Base-by-base conservation (phyloP, 1,140 invertebrate species). In the Caenorhabditis inopinata region DNA sequence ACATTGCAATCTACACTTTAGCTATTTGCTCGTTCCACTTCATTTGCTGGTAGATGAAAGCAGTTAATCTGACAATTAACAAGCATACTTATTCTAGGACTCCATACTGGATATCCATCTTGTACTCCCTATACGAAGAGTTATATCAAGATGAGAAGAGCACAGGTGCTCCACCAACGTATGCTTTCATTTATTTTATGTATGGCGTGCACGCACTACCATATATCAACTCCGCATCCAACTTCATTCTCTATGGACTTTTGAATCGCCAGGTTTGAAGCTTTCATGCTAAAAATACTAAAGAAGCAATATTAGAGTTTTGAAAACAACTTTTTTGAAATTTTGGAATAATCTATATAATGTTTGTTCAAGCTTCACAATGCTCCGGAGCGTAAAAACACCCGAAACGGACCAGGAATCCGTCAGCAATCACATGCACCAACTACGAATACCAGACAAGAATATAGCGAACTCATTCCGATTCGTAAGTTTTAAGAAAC, bases 201-300 rank as follows among this genome's bases (percentile, higher is more conserved):
- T 87, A 87, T 79, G 87, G 85, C 5, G 84, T 87, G 27, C 86
- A 87, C 53, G 84, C 87, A n/a, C 77, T 87, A 2, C 87, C 86
- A 23, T 87, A 87, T 76, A 76, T 88, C 51, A 87, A 87, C 62
- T 87, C 85, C 23, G 81, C 87, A 29, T 86, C 78, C 18, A 87
- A 87, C 49, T 87, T 86, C 83, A 79, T 87, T 11, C 78, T 87
- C 14, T 87, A 87, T 80, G 86, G 86, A 62, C 51, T 81, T 5
- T 29, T 81, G 49, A 81, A 81, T 38, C 48, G 80, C 18, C 80
- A 81, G 80, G 80, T 81, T 46, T 16, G 74, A 11, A 7, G 18
- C 23, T 16, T 32, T 58, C 12, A 58, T 58, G 9, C 49, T 5
- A 25, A 5, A 27, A 51, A 5, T 7, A 51, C 2, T 27, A 51